Base-by-base conservation (phyloP, 2,797 vertebrate genomes). In the Todus mexicanus region DNA sequence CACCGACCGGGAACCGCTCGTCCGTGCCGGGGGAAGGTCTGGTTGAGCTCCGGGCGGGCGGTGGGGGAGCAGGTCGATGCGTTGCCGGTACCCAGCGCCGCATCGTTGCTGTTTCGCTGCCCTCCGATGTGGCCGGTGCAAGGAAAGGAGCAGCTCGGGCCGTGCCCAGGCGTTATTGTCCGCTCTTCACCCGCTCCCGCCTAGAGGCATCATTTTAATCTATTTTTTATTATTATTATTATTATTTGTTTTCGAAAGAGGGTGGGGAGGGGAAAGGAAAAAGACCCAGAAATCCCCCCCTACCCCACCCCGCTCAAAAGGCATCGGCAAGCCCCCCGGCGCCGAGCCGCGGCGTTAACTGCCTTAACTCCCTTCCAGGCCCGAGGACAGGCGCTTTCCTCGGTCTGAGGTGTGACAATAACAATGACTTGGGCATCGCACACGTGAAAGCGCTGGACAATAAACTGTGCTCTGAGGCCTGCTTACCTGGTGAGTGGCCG, bases 401-500 rank as follows among this genome's bases (percentile, higher is more conserved):
- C 97, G 97, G 98, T 98, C 98, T 98, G 98, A 99, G 98, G 98
- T 99, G 98, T 99, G 98, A 99, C 98, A 99, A 99, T 99, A 99
- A 99, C 99, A 99, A 99, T 99, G 98, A 98, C 98, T 98, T 98
- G 98, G 98, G 98, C 98, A 98, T 98, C 98, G 98, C 98, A 97
- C 98, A 98, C 98, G 98, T 98, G 98, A 98, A 97, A 98, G 97
- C 98, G 98, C 98, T 99, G 99, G 99, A 99, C 98, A 99, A 99
- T 99, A 98, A 99, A 98, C 99, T 98, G 98, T 98, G 99, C 98
- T 97, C 99, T 98, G 98, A 99, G 98, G 98, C 98, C 98, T 98
- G 98, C 98, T 99, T 99, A 97, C 98, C 99, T 95, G 99, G 99
- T 99, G 99, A 99, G 99, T 99, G 99, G 98, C 98, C 98, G 96